phyloP scores from a whole-genome alignment of 2,888 invertebrate genomes.

The Mythimna ferrago region DNA sequence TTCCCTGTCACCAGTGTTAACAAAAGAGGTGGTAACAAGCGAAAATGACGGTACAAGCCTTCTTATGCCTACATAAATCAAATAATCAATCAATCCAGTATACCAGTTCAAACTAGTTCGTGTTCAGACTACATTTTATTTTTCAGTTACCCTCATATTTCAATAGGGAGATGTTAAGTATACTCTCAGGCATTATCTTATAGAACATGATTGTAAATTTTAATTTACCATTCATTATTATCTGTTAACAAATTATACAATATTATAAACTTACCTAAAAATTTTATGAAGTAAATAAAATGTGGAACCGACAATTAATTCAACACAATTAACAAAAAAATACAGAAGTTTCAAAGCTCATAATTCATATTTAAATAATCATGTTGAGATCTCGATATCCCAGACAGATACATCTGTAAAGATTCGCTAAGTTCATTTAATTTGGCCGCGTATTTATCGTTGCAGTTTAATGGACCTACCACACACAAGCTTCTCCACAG shows the following conservation, averaged over 20 bases:
- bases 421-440: background rate
- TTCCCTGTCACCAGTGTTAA: no score
- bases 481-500: no score
- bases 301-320: background rate
- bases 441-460: background rate
- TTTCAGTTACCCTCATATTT: background rate
- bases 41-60: no score
- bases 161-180: background rate
- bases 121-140: background rate
- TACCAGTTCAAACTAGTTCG: background rate
- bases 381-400: background rate
- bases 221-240: background rate
- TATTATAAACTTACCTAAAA: background rate
- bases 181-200: background rate
- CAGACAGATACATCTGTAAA: background rate
- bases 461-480: background rate
- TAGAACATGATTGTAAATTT: background rate
- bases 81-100: background rate
- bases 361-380: background rate
- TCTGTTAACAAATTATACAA: constrained; percentile 4
- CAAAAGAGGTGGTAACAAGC: no score
- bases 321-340: background rate
- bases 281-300: background rate
- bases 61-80: background rate
- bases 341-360: background rate